Base-by-base conservation (phyloP, 2,113 vertebrate species). In the Gobio gobio region DNA sequence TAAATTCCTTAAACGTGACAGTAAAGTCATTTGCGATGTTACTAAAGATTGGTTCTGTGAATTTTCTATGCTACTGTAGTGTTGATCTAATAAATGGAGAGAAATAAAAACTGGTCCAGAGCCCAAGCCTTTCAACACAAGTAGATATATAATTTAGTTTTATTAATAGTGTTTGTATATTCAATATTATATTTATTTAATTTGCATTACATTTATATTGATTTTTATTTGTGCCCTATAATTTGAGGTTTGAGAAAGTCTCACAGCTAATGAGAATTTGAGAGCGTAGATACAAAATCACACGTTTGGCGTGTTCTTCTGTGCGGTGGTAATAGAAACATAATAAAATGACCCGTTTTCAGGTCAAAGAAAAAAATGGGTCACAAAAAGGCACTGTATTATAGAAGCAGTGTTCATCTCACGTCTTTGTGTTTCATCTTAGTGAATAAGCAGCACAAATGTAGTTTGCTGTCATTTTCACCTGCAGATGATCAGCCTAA, bases 381-480 rank as follows among this genome's bases (percentile, higher is more conserved):
- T 66, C 68, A 49, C 66, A 88, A 54, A 82, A 61, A 13, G 22
- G 64, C 64, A 49, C 8, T 85, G 36, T 59, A 61, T 63, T 83
- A 77, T 59, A 80, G 58, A 51, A 54, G 16, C 45, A 70, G 33
- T 86, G n/a, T 45, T 86, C 10, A 33, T 58, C 47, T 87, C 59
- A 54, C 7, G 14, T 49, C 36, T 29, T 83, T 24, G 47, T 70
- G 51, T 47, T 20, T 26, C 2, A 13, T 78, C 14, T 58, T 10
- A n/a, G 29, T 14, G 12, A 49, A 51, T 26, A 49, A 33, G n/a
- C 72, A 40, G 20, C 20, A 59, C 29, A 59, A n/a, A 59, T 78
- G 10, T n/a, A 40, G 54, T 78, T 59, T 14, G 24, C n/a, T 78
- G 54, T 78, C 54, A 24, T 18, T 51, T 40, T 78, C 20, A 58